Conservation (phyloP, 2,888 invertebrate genomes). For the Cataglyphis rosenhaueri region DNA sequence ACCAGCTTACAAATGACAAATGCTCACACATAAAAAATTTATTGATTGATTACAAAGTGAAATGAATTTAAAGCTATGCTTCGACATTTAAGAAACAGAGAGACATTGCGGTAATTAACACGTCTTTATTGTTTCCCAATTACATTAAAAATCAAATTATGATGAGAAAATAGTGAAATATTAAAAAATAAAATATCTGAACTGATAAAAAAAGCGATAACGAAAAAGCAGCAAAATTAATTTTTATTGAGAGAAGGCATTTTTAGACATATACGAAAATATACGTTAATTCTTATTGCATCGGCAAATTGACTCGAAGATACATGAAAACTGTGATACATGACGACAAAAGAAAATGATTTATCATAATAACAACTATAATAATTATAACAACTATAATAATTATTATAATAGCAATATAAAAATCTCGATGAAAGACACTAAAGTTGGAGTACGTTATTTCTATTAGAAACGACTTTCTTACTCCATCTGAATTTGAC, state of each 20-base stretch:
- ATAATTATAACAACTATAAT: not conserved
- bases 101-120: not conserved
- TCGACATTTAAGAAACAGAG: not conserved
- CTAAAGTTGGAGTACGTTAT: not conserved
- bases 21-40: not conserved
- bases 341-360: not conserved
- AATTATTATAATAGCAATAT: not conserved
- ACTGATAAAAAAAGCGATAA: not conserved
- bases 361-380: not conserved
- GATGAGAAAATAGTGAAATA: not conserved
- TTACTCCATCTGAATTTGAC: constrained; percentile 4
- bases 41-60: not conserved
- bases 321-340: not conserved
- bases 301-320: not conserved
- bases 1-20: not conserved
- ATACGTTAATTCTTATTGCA: not conserved
- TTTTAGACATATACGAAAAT: not conserved
- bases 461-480: not conserved
- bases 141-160: not conserved
- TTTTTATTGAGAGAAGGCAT: not conserved
- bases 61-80: not conserved
- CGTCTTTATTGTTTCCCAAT: not conserved
- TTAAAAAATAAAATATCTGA: not conserved
- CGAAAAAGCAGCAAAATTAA: not conserved
- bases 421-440: not conserved